Base-by-base conservation (phyloP, 2,888 invertebrate species). In the Idaea aversata region DNA sequence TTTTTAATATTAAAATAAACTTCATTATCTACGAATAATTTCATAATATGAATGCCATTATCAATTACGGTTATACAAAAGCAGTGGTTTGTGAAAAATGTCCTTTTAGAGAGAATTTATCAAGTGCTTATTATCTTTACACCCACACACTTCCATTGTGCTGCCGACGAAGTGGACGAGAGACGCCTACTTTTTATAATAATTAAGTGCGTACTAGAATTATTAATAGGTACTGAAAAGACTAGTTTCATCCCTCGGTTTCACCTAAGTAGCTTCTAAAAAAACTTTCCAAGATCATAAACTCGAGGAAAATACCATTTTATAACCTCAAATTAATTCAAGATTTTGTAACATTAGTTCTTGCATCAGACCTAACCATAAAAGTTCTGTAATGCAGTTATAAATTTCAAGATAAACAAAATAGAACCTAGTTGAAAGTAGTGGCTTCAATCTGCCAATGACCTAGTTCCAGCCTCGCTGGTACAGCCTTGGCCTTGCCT, bases 401-500 rank as follows among this genome's bases (percentile, higher is more conserved):
- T 47, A 25, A 25, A 25, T 47, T 59, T 2, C 58, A 59, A 59
- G 16, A 15, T 59, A 61, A 61, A 34, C 13, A n/a, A 38, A 13
- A 62, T 15, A 4, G 13, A 47, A 13, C 47, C 47, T 10, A 47
- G 47, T 47, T 47, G 4, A 47, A 10, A 47, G 47, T 13, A 4
- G 13, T 13, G 10, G 10, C 47, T 47, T 6, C 64, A 58, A 65
- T 64, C 63, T 65, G 61, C 59, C 65, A 36, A 57, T 63, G 70
- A 63, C 64, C 69, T 63, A 67, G 65, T 67, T 68, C 65, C 72
- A 66, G 61, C 63, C 61, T 59, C 15, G 63, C 25, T 2, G 47
- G 66, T 64, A 63, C 64, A 67, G 57, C 79, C 80, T 77, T 79
- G 77, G 75, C 79, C 77, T 66, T 62, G 59, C 64, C 63, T 7